Percentiles rank a stretch among this genome's conserved stretches.
Conservation (phyloP, 2,113 vertebrate genomes). For the Atractosteus spatula region DNA sequence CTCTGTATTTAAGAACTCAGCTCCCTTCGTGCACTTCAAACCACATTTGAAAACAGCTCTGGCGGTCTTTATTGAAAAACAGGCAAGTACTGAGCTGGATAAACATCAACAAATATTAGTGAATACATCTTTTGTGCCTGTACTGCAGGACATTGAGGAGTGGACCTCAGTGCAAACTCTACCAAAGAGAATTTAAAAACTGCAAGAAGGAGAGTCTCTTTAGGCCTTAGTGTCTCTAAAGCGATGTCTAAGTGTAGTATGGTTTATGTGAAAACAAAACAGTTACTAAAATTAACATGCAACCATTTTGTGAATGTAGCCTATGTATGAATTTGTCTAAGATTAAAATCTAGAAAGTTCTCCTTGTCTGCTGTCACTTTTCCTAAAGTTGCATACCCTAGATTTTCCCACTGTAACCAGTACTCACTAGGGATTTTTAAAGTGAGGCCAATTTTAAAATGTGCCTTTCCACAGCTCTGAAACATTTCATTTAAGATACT, state of each 20-base stretch:
- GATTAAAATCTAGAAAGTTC: background rate
- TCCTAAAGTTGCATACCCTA: background rate
- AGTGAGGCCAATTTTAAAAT: background rate
- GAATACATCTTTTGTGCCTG: constrained; percentile 69
- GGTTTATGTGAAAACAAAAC: background rate
- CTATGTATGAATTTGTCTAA: background rate
- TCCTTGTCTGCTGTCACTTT: constrained; percentile 2
- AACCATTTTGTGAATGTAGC: too few relatives aligned
- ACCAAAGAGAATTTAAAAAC: constrained; percentile 53
- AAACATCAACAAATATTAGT: constrained; percentile 64
- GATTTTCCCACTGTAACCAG: background rate
- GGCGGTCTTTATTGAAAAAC: constrained; percentile 58
- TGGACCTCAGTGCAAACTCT: constrained; percentile 43
- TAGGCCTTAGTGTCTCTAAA: constrained; percentile 28
- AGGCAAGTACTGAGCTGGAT: constrained; percentile 45
- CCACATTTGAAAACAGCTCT: constrained; percentile 56
- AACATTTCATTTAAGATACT: background rate
- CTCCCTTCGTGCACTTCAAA: constrained; percentile 54
- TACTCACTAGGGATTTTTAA: background rate
- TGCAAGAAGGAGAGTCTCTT: constrained; percentile 6
- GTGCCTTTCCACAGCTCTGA: background rate
- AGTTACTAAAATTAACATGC: background rate
- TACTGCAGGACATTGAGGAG: constrained; percentile 41
- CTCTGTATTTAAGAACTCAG: constrained; percentile 44
- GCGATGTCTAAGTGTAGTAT: constrained; percentile 1